phyloP scores from a whole-genome alignment of 1,140 invertebrate species.

The Drosophila malerkotliana region DNA sequence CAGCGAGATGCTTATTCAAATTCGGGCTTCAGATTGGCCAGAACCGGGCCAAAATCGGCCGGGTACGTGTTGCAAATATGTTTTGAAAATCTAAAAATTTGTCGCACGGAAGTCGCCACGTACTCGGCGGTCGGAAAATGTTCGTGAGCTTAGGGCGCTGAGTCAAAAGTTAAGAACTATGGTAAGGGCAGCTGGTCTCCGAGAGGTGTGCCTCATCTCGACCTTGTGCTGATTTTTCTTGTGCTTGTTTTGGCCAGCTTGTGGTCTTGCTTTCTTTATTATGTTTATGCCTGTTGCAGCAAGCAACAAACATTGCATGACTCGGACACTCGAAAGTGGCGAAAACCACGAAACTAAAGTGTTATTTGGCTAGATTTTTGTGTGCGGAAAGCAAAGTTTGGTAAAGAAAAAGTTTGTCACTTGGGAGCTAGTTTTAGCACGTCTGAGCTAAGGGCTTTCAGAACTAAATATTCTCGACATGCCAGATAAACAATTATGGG shows the following conservation, averaged over 20 bases:
- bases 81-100: constrained; percentile 44
- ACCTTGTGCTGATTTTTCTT: constrained; percentile 40
- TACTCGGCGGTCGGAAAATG: constrained; percentile 6
- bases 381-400: constrained; percentile 36
- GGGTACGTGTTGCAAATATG: constrained; percentile 49
- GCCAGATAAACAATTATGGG: constrained; percentile 39
- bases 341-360: constrained; percentile 13
- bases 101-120: constrained; percentile 42
- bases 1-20: constrained; percentile 28
- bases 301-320: constrained; percentile 25
- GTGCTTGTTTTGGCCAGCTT: constrained; percentile 4
- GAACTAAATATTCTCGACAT: constrained; percentile 11
- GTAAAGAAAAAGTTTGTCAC: constrained; percentile 45
- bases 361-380: constrained; percentile 26
- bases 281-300: constrained; percentile 46
- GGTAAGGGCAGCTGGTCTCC: constrained; percentile 36
- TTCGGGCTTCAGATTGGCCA: background rate
- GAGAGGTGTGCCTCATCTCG: constrained; percentile 23
- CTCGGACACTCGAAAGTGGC: constrained; percentile 28
- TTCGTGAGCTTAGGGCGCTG: constrained; percentile 27
- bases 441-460: constrained; percentile 38
- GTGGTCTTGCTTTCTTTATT: constrained; percentile 9
- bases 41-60: constrained; percentile 2
- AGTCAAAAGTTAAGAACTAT: background rate
- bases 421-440: constrained; percentile 29